A percentile compares a stretch with the other conserved stretches of the same genome.
These are phyloP conservation scores for Etheostoma spectabile DNA, from an alignment of 2,113 vertebrate genomes.

Conservation along the genomic window DNA sequence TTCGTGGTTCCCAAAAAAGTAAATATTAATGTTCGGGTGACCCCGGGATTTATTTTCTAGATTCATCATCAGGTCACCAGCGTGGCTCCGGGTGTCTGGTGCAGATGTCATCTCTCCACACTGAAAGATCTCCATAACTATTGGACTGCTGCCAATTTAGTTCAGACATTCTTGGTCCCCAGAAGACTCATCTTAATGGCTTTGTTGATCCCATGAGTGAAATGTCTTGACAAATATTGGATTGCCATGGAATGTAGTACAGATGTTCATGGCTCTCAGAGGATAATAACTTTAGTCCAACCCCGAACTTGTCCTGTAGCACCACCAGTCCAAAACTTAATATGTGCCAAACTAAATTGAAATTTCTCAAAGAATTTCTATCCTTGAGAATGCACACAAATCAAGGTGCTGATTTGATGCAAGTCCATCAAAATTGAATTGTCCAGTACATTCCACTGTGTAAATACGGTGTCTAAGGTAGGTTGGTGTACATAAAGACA, in stretches of 20 bases:
- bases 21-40: background rate
- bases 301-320: background rate
- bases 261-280: background rate
- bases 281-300: background rate
- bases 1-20: background rate
- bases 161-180: background rate
- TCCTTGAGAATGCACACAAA: background rate
- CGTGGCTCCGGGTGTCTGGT: background rate
- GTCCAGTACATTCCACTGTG: background rate
- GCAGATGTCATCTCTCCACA: background rate
- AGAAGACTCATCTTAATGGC: background rate
- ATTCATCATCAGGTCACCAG: background rate
- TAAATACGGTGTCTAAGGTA: too few species aligned
- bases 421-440: background rate
- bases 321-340: background rate
- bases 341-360: background rate
- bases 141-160: too few species aligned
- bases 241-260: too few species aligned
- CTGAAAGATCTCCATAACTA: background rate
- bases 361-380: background rate
- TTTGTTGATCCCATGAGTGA: too few species aligned
- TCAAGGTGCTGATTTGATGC: background rate
- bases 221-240: too few species aligned
- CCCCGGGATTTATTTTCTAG: too few species aligned
- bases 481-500: background rate